phyloP scores from a whole-genome alignment of 2,113 vertebrate genomes.

The Calypte anna region DNA sequence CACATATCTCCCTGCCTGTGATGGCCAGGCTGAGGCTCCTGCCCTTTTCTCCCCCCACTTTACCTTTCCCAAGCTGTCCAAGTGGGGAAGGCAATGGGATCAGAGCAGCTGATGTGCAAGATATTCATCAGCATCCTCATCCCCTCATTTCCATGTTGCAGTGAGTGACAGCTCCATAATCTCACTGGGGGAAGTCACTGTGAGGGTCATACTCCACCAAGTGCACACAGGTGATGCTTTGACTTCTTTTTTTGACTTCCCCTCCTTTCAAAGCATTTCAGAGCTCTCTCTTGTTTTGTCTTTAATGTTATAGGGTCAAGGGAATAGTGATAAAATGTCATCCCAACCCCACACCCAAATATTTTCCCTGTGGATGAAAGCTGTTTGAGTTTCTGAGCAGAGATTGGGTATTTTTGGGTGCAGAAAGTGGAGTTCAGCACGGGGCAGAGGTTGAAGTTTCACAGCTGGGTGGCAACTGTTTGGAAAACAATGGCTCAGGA shows the following conservation, averaged over 20 bases:
- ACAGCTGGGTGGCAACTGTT: not conserved
- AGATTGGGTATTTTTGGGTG: not conserved
- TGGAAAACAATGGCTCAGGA: not conserved
- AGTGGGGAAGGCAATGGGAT: not conserved
- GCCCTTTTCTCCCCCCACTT: not conserved
- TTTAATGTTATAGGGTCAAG: not conserved
- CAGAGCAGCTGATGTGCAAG: not conserved
- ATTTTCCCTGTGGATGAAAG: not conserved
- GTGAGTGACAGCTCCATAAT: not conserved
- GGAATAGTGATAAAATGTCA: not conserved
- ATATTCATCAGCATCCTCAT: not conserved
- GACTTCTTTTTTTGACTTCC: not conserved
- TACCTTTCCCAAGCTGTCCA: not conserved
- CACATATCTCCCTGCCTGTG: not conserved
- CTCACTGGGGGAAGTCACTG: not conserved
- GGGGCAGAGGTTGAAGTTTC: not conserved
- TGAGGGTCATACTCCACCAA: not conserved
- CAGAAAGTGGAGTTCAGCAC: not conserved
- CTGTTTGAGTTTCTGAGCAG: not conserved
- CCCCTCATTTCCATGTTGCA: not conserved
- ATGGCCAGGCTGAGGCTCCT: not conserved
- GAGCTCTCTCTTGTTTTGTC: not conserved
- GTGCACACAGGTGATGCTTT: not conserved
- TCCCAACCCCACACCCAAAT: not conserved
- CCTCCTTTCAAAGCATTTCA: not conserved